Percentiles rank a stretch among this genome's conserved stretches.
Evolutionary conservation across 2,888 invertebrate genomes (phyloP).

Genomic region (Diarsia mendica): DNA sequence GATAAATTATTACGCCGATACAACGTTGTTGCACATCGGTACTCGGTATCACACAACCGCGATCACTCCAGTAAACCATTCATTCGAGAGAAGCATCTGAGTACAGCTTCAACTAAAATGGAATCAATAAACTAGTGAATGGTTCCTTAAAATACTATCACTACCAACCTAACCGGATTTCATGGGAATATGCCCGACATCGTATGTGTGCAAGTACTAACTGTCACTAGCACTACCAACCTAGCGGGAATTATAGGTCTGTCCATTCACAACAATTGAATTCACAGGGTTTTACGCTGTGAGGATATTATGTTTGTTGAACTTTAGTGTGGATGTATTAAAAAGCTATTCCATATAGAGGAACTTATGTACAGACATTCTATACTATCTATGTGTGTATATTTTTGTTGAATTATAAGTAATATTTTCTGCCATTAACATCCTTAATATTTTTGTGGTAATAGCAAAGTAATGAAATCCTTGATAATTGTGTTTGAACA

Average conservation of each 20-base stretch:
- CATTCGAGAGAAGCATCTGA: background rate
- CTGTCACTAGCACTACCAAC: background rate
- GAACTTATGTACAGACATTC: no score
- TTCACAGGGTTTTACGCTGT: background rate
- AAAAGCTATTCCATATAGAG: background rate
- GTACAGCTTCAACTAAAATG: background rate
- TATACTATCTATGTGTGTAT: background rate
- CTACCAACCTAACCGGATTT: slow-evolving; percentile 4
- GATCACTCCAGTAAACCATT: background rate
- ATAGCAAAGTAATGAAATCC: background rate
- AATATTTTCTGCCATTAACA: background rate
- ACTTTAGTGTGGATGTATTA: background rate
- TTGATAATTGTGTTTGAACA: background rate
- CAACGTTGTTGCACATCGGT: background rate
- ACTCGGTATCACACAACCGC: background rate
- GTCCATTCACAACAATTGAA: slow-evolving; percentile 26
- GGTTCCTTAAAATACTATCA: background rate
- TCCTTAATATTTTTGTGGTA: background rate
- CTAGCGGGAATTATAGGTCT: background rate
- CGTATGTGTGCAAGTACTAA: background rate
- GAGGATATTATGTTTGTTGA: background rate
- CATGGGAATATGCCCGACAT: slow-evolving; percentile 1
- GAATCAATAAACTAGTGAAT: slow-evolving; percentile 28
- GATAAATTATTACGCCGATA: background rate
- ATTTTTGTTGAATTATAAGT: background rate